A percentile compares a stretch with the other conserved stretches of the same genome.
Evolutionary conservation across 2,113 vertebrate genomes (phyloP).

Genomic region (Fukomys damarensis): DNA sequence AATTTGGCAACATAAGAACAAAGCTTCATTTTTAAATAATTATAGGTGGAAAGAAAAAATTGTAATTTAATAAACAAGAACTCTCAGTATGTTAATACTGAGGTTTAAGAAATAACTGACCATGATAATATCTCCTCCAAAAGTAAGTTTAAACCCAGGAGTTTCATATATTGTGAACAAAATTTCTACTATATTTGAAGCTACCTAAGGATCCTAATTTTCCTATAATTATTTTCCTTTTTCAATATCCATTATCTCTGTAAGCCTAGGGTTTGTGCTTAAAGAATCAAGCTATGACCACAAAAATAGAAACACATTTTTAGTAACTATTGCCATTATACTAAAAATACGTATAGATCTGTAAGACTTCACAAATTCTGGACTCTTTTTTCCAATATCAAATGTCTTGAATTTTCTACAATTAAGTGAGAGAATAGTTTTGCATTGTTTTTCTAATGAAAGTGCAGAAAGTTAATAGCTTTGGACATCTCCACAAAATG

Average conservation of each 20-base stretch:
- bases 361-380: slow-evolving; percentile 57
- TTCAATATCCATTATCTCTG: slow-evolving; percentile 67
- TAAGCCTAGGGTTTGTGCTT: slow-evolving; percentile 52
- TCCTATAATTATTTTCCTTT: slow-evolving; percentile 51
- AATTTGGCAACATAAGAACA: background rate
- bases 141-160: slow-evolving; percentile 1
- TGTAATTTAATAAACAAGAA: slow-evolving; percentile 1
- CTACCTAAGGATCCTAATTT: slow-evolving; percentile 50
- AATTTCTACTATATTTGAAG: slow-evolving; percentile 53
- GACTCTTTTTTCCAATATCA: slow-evolving; percentile 57
- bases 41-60: background rate
- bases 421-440: slow-evolving; percentile 49
- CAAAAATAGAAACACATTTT: slow-evolving; percentile 67
- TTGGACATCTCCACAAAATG: slow-evolving; percentile 70
- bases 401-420: slow-evolving; percentile 63
- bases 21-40: slow-evolving; percentile 37
- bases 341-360: slow-evolving; percentile 64
- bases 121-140: background rate
- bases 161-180: slow-evolving; percentile 43
- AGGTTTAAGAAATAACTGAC: slow-evolving; percentile 3
- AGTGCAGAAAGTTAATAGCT: slow-evolving; percentile 74
- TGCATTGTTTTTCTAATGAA: slow-evolving; percentile 77
- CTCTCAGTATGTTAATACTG: background rate
- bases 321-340: slow-evolving; percentile 50
- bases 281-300: slow-evolving; percentile 52